phyloP scores from a whole-genome alignment of 2,797 vertebrate genomes.

The Lepidocolaptes lacrymiger region DNA sequence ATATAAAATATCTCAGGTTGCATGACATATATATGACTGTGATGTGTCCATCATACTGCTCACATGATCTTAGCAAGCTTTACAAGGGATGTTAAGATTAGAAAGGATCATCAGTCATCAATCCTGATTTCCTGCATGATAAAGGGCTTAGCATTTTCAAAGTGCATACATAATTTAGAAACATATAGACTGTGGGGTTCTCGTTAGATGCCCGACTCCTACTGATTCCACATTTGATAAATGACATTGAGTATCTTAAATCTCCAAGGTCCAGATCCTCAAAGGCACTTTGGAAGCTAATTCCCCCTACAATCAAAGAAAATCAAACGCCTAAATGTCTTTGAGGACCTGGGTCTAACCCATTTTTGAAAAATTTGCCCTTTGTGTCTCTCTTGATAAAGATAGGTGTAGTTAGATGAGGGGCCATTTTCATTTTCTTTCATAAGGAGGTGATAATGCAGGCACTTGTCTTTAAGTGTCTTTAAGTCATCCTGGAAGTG shows the following conservation, averaged over 20 bases:
- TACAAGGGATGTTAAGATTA: slow-evolving; percentile 44
- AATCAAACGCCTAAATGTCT: slow-evolving; percentile 63
- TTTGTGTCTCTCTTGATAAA: slow-evolving; percentile 59
- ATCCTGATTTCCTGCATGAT: slow-evolving; percentile 59
- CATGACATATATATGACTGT: slow-evolving; percentile 35
- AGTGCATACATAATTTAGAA: slow-evolving; percentile 63
- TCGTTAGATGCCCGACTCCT: slow-evolving; percentile 48
- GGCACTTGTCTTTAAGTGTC: slow-evolving; percentile 56
- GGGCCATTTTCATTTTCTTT: slow-evolving; percentile 59
- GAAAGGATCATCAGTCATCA: slow-evolving; percentile 61
- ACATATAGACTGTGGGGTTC: slow-evolving; percentile 60
- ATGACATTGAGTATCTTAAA: slow-evolving; percentile 66
- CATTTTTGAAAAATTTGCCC: slow-evolving; percentile 60
- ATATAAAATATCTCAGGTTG: slow-evolving; percentile 10
- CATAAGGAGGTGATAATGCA: slow-evolving; percentile 54
- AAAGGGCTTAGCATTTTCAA: slow-evolving; percentile 62
- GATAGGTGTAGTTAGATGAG: slow-evolving; percentile 49
- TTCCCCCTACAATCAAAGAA: slow-evolving; percentile 69
- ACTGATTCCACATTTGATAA: slow-evolving; percentile 65
- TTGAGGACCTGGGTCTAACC: slow-evolving; percentile 50
- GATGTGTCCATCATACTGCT: slow-evolving; percentile 46
- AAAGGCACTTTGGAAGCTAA: slow-evolving; percentile 66
- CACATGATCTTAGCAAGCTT: slow-evolving; percentile 22
- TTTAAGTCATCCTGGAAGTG: slow-evolving; percentile 27
- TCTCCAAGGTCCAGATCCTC: slow-evolving; percentile 61